Conservation (phyloP, 1,140 invertebrate species). For the Dendrolimus punctatus region DNA sequence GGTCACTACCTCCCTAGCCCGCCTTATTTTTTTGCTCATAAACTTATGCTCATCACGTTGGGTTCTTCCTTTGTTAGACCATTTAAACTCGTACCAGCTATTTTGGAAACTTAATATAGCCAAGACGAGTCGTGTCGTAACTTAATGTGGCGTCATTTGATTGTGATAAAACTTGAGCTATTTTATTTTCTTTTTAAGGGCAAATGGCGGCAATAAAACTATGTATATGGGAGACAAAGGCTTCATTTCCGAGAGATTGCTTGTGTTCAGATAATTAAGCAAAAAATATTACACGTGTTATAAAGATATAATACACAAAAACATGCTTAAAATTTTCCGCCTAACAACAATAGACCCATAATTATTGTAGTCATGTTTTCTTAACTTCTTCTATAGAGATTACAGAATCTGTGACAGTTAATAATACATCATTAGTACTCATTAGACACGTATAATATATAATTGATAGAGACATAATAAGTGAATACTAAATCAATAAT, state of each 20-base stretch:
- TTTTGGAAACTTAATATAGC: conserved; percentile 54
- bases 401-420: no score
- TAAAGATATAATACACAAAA: no score
- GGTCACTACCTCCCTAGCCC: conserved; percentile 63
- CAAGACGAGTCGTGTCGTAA: conserved; percentile 36
- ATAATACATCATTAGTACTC: no score
- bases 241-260: conserved; percentile 7
- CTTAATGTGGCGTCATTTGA: conserved; percentile 57
- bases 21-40: conserved; percentile 64
- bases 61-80: conserved; percentile 57
- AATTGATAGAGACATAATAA: no score
- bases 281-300: background rate
- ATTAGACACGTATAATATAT: no score
- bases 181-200: conserved; percentile 26
- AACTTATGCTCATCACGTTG: conserved; percentile 58
- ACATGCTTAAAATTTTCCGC: no score
- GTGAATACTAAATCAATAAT: no score
- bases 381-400: no score
- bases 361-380: no score
- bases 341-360: no score
- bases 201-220: conserved; percentile 17
- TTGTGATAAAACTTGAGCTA: conserved; percentile 29
- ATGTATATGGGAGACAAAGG: conserved; percentile 11
- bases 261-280: conserved; percentile 9
- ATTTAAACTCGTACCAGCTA: conserved; percentile 51